Evolutionary conservation across 2,113 vertebrate genomes (phyloP), one percentile per base, ranked within the genome.

Genomic region (Aegotheles bennettii): DNA sequence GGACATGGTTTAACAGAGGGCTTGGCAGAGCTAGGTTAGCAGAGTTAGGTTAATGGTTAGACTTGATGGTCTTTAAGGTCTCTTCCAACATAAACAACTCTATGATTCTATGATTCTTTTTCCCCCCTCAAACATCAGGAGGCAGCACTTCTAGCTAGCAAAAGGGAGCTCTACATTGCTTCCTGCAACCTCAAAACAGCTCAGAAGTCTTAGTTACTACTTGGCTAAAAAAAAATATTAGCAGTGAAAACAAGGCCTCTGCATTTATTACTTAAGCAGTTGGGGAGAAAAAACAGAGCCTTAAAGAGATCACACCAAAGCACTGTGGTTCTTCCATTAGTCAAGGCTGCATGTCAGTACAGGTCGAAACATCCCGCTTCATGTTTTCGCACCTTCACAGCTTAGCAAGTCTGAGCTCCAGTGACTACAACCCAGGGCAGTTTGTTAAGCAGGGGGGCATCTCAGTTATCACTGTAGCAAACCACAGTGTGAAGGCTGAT

Each of bases 351-450:
- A 0, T 90, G 96, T 95, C 12, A 0, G 79, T 51, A 76, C 95
- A 96, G 83, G 94, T 79, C 5, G 26, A 74, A 57, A 79, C 86
- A 89, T 92, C 93, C 95, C 67, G 71, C 95, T 81, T 89, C 70
- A 6, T 84, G 91, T 91, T 94, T 78, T 63, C 1, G 24, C 56
- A 81, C 68, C 76, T 86, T 29, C 25, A 54, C 73, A 92, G 60
- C 90, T 75, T 76, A 81, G 91, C 96, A 90, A 93, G 70, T 59
- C 86, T 86, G 92, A 91, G 90, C 83, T 95, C 83, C 93, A 93
- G 71, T 11, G 1, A 20, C 91, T 82, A 31, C 40, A 96, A 48
- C 31, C 70, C 40, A 3, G 16, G 84, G 73, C 87, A 68, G 80
- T 84, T 96, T 64, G 91, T 82, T 54, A 90, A 86, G 87, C 80